Base-by-base conservation (phyloP, 2,797 vertebrate genomes). In the Syndactyla subalaris region DNA sequence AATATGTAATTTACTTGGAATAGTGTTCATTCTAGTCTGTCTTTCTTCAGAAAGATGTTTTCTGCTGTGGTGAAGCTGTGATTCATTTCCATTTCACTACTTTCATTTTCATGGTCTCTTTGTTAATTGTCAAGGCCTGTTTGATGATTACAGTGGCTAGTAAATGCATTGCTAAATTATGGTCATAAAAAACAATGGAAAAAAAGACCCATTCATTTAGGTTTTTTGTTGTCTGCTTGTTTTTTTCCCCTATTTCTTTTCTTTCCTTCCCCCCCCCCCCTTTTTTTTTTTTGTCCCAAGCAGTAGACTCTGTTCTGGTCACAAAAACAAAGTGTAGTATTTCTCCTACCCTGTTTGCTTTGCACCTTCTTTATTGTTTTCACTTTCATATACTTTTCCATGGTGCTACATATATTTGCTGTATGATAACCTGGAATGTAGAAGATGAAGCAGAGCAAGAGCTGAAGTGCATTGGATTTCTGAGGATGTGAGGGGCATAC, bases 61-160 rank as follows among this genome's bases (percentile, higher is more conserved):
- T 96, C 95, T 94, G 83, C 89, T 93, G 92, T 95, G 79, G 76
- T 91, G 89, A 95, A 96, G 94, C 95, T 94, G 89, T 95, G 96
- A 92, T 96, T 96, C 92, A 96, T 96, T 96, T 97, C 92, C 91
- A 94, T 97, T 96, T 96, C 90, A 87, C 88, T 95, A 90, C 93
- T 96, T 96, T 92, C 90, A 87, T 94, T 96, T 97, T 95, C 96
- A 94, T 90, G 88, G 89, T 96, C 74, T 96, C 94, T 96, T 94
- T 96, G 95, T 96, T 96, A 95, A 96, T 97, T 97, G 91, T 95
- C 67, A 91, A 89, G 82, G 91, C 85, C 77, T 92, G 93, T 95
- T 96, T 96, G 93, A 96, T 93, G 95, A 95, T 96, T 96, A 95
- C 88, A 94, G 93, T 92, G 92, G 93, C 89, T 94, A 96, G 89